phyloP scores from a whole-genome alignment of 2,888 invertebrate genomes.

The Salpingus planirostris region DNA sequence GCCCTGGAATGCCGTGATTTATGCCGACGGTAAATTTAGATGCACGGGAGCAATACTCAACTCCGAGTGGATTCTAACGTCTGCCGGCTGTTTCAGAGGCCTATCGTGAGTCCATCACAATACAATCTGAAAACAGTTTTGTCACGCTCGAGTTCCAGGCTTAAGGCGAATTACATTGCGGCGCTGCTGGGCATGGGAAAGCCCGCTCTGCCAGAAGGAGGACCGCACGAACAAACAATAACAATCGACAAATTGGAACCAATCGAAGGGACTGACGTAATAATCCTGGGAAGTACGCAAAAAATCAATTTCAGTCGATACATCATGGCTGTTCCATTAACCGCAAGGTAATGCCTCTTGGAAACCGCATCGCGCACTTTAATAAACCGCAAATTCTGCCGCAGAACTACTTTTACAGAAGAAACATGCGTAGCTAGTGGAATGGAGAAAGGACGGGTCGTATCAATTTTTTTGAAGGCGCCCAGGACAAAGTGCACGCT shows the following conservation, averaged over 20 bases:
- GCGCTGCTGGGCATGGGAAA: slow-evolving; percentile 62
- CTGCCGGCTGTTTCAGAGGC: slow-evolving; percentile 39
- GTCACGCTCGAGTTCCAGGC: slow-evolving; percentile 2
- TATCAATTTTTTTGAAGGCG: slow-evolving; percentile 45
- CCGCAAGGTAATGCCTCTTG: slow-evolving; percentile 30
- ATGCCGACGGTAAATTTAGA: slow-evolving; percentile 57
- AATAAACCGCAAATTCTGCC: neutral
- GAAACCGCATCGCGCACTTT: neutral
- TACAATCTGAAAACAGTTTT: neutral
- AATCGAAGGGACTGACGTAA: slow-evolving; percentile 50
- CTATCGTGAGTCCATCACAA: neutral
- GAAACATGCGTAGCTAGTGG: slow-evolving; percentile 52
- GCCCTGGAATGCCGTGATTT: slow-evolving; percentile 70
- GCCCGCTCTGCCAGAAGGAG: slow-evolving; percentile 48
- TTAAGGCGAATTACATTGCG: slow-evolving; percentile 51
- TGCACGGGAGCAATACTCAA: slow-evolving; percentile 64
- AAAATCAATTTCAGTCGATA: slow-evolving; percentile 52
- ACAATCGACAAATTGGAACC: slow-evolving; percentile 51
- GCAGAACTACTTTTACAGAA: slow-evolving; percentile 28
- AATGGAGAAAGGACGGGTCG: slow-evolving; percentile 45
- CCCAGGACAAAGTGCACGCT: slow-evolving; percentile 43
- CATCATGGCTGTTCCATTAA: slow-evolving; percentile 55
- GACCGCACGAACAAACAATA: slow-evolving; percentile 63
- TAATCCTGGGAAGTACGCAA: slow-evolving; percentile 54
- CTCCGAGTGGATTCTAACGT: slow-evolving; percentile 54